A percentile compares a stretch with the other conserved stretches of the same genome.
These are phyloP conservation scores for Palythoa heliodiscus DNA, from an alignment of 92 coral and sea anemone genomes.

Conservation along the genomic window DNA sequence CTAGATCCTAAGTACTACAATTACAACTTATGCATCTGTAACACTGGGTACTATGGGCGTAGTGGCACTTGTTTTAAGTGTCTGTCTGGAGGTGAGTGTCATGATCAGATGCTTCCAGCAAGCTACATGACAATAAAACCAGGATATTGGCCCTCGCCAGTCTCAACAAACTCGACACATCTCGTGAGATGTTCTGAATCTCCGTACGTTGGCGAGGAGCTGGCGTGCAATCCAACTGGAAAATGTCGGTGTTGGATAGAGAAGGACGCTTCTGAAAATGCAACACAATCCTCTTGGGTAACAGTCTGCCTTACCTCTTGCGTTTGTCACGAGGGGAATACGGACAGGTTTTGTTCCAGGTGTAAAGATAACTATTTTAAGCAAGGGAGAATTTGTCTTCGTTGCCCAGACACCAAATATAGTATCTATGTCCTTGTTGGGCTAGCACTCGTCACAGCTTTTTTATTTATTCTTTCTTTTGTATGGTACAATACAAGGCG, in stretches of 20 bases:
- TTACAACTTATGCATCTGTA: slow-evolving; percentile 71
- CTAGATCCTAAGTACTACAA: slow-evolving; percentile 73
- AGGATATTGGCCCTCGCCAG: slow-evolving; percentile 83
- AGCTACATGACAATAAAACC: slow-evolving; percentile 62
- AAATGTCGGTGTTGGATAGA: slow-evolving; percentile 49
- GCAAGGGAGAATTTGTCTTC: slow-evolving; percentile 55
- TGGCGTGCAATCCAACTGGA: slow-evolving; percentile 67
- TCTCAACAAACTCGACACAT: slow-evolving; percentile 60
- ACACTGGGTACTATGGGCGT: slow-evolving; percentile 70
- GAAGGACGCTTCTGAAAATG: slow-evolving; percentile 4
- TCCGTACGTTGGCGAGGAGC: slow-evolving; percentile 7
- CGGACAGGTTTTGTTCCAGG: slow-evolving; percentile 63
- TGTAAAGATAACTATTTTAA: slow-evolving; percentile 54
- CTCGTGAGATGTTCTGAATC: slow-evolving; percentile 60
- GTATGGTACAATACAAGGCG: slow-evolving; percentile 54
- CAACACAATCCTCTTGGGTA: slow-evolving; percentile 8
- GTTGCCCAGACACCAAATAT: slow-evolving; percentile 44
- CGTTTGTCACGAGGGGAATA: slow-evolving; percentile 61
- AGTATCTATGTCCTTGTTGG: slow-evolving; percentile 45
- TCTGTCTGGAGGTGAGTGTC: slow-evolving; percentile 69
- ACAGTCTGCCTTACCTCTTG: slow-evolving; percentile 53
- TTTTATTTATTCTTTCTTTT: slow-evolving; percentile 51
- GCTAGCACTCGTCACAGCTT: neutral
- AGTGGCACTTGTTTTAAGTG: slow-evolving; percentile 59
- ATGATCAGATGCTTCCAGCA: slow-evolving; percentile 43